These are phyloP conservation scores for Brachionus rubens DNA, from an alignment of 1,140 invertebrate genomes.

Conservation along the genomic window DNA sequence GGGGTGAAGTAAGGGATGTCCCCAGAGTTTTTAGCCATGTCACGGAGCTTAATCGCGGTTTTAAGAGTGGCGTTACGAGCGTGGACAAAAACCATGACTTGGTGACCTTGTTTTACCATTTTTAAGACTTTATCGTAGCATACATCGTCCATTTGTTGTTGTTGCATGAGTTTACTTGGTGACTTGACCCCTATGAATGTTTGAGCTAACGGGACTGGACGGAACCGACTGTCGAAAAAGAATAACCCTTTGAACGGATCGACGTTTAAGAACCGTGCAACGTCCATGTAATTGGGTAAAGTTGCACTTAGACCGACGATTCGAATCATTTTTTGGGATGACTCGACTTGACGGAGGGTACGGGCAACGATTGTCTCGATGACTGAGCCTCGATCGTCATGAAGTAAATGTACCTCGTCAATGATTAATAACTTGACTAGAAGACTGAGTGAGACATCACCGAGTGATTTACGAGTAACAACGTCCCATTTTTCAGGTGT, in stretches of 20 bases:
- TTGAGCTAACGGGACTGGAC: conserved; percentile 88
- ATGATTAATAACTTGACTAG: conserved; percentile 92
- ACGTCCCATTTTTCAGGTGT: conserved; percentile 99
- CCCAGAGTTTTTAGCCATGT: conserved; percentile 57
- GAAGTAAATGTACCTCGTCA: conserved; percentile 95
- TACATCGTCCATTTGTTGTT: conserved; percentile 81
- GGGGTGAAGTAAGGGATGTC: conserved; percentile 57
- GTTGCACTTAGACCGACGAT: conserved; percentile 97
- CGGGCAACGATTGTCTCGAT: conserved; percentile 93
- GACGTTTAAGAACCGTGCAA: conserved; percentile 86
- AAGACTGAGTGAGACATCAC: conserved; percentile 79
- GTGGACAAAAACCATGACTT: conserved; percentile 99
- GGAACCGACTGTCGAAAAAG: conserved; percentile 92
- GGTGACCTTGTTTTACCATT: conserved; percentile 82
- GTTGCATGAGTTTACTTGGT: conserved; percentile 71
- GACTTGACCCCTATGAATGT: conserved; percentile 70
- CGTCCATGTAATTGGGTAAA: conserved; percentile 94
- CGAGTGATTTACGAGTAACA: conserved; percentile 89
- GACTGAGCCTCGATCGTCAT: conserved; percentile 93
- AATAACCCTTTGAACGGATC: conserved; percentile 89
- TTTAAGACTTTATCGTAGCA: conserved; percentile 88
- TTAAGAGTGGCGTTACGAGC: conserved; percentile 88
- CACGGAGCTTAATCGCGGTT: conserved; percentile 69
- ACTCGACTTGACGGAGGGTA: conserved; percentile 84
- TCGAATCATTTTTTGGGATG: conserved; percentile 90